A percentile compares a stretch with the other conserved stretches of the same genome.
Evolutionary conservation across 2,888 invertebrate genomes (phyloP).

Genomic region (Empis stercorea): DNA sequence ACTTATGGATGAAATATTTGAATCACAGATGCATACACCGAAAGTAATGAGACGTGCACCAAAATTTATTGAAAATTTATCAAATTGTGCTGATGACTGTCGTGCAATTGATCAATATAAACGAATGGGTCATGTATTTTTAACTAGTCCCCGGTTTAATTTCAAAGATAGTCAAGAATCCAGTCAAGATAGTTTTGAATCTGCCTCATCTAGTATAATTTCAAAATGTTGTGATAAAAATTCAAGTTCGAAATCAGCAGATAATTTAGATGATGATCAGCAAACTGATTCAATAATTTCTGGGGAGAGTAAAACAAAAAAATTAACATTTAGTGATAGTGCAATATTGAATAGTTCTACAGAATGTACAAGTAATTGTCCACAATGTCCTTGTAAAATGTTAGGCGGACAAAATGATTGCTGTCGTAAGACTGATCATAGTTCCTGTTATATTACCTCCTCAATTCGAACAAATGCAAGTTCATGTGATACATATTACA

Average conservation of each 20-base stretch:
- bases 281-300: constrained; percentile 19
- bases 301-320: constrained; percentile 23
- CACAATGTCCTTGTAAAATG: constrained; percentile 27
- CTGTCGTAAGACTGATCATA: constrained; percentile 24
- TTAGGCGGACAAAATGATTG: constrained; percentile 16
- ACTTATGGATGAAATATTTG: constrained; percentile 30
- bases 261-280: constrained; percentile 40
- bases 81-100: constrained; percentile 52
- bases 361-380: constrained; percentile 26
- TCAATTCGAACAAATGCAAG: constrained; percentile 17
- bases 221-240: constrained; percentile 16
- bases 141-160: constrained; percentile 31
- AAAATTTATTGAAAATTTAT: constrained; percentile 49
- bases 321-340: constrained; percentile 35
- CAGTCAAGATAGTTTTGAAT: constrained; percentile 40
- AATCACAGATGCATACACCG: constrained; percentile 40
- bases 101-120: constrained; percentile 43
- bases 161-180: constrained; percentile 26
- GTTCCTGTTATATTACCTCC: constrained; percentile 17
- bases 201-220: constrained; percentile 27
- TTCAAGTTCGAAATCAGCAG: constrained; percentile 41
- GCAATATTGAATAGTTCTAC: constrained; percentile 25
- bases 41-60: constrained; percentile 51
- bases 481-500: constrained; percentile 33
- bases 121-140: constrained; percentile 39